Percentiles rank a stretch among this genome's conserved stretches.
Evolutionary conservation across 2,113 vertebrate species (phyloP).

Genomic region (Tringa solitaria): DNA sequence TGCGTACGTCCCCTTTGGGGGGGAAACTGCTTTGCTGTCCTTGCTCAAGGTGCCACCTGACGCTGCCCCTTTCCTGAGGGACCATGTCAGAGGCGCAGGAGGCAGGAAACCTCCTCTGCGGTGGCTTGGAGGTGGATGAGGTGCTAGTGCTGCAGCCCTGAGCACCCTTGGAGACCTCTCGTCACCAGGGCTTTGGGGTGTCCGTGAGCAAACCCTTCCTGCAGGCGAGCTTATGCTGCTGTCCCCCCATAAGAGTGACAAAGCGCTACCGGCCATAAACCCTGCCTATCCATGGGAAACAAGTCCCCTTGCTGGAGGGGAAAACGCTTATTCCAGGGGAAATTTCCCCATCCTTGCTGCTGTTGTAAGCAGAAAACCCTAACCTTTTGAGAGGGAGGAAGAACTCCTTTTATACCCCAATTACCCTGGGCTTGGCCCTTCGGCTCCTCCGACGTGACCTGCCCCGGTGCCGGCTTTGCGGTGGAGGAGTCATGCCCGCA

Average conservation of each 20-base stretch:
- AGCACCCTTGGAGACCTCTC: background rate
- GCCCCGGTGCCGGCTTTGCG: accelerated
- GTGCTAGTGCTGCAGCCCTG: background rate
- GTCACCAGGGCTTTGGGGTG: accelerated
- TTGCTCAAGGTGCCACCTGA: accelerated
- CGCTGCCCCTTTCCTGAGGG: background rate
- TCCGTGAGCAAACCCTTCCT: background rate
- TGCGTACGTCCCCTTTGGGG: accelerated
- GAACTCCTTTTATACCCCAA: background rate
- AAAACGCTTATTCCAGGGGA: background rate
- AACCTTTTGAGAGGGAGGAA: background rate
- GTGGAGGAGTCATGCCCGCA: accelerated
- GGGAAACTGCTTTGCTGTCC: too few relatives aligned
- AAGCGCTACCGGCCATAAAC: too few relatives aligned
- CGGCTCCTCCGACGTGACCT: accelerated
- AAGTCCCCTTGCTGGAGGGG: background rate
- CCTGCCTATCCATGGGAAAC: background rate
- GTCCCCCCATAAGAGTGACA: accelerated
- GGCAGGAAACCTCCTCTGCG: background rate
- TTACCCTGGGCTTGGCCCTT: background rate
- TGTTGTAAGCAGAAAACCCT: accelerated
- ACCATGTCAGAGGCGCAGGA: accelerated
- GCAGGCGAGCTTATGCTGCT: too few relatives aligned
- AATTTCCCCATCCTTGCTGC: background rate
- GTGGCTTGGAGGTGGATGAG: background rate